A percentile compares a stretch with the other conserved stretches of the same genome.
phyloP scores from a whole-genome alignment of 1,140 invertebrate species.

The Pectinophora gossypiella region DNA sequence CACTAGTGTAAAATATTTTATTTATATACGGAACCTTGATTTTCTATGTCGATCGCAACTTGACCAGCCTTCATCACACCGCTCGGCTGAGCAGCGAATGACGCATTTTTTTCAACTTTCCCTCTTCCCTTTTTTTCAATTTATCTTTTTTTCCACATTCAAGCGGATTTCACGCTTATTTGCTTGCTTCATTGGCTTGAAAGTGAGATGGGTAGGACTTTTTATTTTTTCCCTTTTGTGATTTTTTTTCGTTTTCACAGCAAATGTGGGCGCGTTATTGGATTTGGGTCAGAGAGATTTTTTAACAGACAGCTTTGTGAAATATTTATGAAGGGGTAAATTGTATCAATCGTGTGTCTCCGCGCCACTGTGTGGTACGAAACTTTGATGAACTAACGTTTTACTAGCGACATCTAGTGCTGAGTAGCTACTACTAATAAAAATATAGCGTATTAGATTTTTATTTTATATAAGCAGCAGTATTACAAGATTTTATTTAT shows the following conservation, averaged over 20 bases:
- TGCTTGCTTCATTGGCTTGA: slow-evolving; percentile 71
- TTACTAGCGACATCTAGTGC: slow-evolving; percentile 26
- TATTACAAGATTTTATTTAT: no score
- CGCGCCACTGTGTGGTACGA: slow-evolving; percentile 18
- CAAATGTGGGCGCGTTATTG: slow-evolving; percentile 40
- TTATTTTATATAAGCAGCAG: no score
- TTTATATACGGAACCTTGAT: slow-evolving; percentile 33
- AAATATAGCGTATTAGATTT: no score
- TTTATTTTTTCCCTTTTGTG: slow-evolving; percentile 46
- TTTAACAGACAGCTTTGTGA: slow-evolving; percentile 14
- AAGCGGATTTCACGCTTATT: slow-evolving; percentile 72
- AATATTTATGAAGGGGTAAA: no score
- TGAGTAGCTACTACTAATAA: no score
- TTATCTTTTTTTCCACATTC: slow-evolving; percentile 66
- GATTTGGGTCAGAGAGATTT: slow-evolving; percentile 49
- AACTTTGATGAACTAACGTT: slow-evolving; percentile 8
- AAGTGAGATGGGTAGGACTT: slow-evolving; percentile 64
- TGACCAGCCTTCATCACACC: slow-evolving; percentile 55
- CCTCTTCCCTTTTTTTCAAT: slow-evolving; percentile 48
- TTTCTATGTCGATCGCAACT: slow-evolving; percentile 24
- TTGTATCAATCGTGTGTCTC: no score
- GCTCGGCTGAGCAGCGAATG: slow-evolving; percentile 53
- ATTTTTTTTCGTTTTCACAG: slow-evolving; percentile 47
- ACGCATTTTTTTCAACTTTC: slow-evolving; percentile 41
- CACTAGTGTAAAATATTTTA: neutral